Evolutionary conservation across 1,140 invertebrate species (phyloP), one percentile per base, ranked within the genome.

Genomic region (Brachionus sp.): DNA sequence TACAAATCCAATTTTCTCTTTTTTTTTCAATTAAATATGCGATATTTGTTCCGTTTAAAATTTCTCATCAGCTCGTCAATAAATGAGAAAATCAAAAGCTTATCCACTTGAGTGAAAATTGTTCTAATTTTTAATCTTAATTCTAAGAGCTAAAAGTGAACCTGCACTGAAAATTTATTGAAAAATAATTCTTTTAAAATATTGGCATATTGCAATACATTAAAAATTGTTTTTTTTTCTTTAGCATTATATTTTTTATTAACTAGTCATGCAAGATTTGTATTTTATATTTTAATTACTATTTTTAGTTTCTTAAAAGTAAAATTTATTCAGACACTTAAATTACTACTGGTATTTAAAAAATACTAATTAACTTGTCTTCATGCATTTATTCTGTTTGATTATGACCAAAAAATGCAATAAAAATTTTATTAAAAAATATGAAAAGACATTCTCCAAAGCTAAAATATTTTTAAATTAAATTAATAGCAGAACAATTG

Each of bases 81-180:
- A n/a, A 57, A 10, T 57, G n/a, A 57, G 50, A 57, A 57, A 57
- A 57, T 57, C 16, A 19, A 25, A 19, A 57, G 50, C 50, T 57
- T 57, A 57, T 57, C 50, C 50, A 57, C 50, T 57, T 57, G 50
- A 57, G 50, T 57, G 50, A 57, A 19, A 57, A 57, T 57, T 57
- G 50, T 57, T 57, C 50, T 23, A 57, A 57, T 57, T 57, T 57
- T 23, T 25, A 57, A 23, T 25, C 19, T 57, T 19, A 57, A 23
- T 19, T 57, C 19, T 25, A 9, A 57, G 19, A 19, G 6, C 50
- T 29, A 16, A 9, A 57, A 57, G 19, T 6, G 19, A 57, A 57
- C 7, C 50, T 57, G 16, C 19, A 16, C 50, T 19, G 4, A 57
- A 23, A 57, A 19, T 9, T 19, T 5, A 16, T 16, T 50, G 13